Base-by-base conservation (phyloP, 2,113 vertebrate species). In the Amphiprion percula region DNA sequence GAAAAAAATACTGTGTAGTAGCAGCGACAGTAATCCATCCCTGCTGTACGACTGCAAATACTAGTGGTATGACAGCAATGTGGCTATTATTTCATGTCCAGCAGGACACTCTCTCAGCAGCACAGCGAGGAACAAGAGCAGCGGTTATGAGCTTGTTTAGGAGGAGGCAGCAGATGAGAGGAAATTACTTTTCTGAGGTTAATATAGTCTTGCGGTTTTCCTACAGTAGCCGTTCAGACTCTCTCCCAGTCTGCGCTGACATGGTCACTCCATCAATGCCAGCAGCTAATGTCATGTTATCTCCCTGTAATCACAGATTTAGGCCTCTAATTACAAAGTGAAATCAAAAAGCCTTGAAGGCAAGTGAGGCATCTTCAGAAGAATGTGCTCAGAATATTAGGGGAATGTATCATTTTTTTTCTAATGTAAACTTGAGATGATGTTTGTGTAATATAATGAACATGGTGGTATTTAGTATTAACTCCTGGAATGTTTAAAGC, bases 181-280 rank as follows among this genome's bases (percentile, higher is more conserved):
- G 86, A 90, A 90, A 91, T 90, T 16, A 79, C 76, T 86, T 86
- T 83, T 87, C 82, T 89, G 84, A 84, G 86, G 82, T 82, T 76
- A 86, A 87, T 88, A 85, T 60, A 84, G 77, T 58, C 76, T 64
- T 84, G 85, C 0, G 89, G 90, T 88, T 90, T 88, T 82, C 70
- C 70, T 74, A 73, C 83, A 79, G 86, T 81, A 80, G 87, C 77
- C 12, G 4, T 67, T 80, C n/a, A 79, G 77, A 80, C 87, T 90
- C 68, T 26, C 74, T 87, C 79, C 64, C 74, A 64, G 56, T 60
- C 71, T 73, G 65, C 10, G 15, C 77, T 80, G 77, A 79, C 77
- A 80, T 67, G 69, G 69, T 72, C 70, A 58, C 87, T 90, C 83
- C 76, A 78, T 88, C 83, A 87, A 30, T 81, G 74, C 84, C 80